Evolutionary conservation across 2,888 invertebrate species (phyloP).

Genomic region (Octonoba sinensis): DNA sequence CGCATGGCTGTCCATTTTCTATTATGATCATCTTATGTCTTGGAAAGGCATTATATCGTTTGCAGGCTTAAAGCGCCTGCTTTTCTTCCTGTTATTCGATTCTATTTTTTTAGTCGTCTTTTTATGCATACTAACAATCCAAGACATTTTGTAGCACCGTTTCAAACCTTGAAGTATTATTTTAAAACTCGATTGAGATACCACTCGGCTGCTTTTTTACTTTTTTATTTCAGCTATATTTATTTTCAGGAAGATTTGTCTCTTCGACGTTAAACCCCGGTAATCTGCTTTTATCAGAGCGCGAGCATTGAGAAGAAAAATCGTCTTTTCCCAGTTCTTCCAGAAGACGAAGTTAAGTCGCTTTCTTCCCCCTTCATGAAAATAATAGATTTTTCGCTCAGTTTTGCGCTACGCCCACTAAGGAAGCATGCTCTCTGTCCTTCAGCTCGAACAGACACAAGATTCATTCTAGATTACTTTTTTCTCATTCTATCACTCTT

Average conservation of each 20-base stretch:
- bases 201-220: not conserved
- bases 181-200: conserved; percentile 17
- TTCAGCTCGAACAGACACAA: not conserved
- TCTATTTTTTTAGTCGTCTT: too few species aligned
- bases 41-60: too few species aligned
- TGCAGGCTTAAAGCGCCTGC: too few species aligned
- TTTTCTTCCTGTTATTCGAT: too few species aligned
- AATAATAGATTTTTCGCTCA: conserved; percentile 21
- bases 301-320: conserved; percentile 22
- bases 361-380: conserved; percentile 8
- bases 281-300: conserved; percentile 40
- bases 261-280: conserved; percentile 17
- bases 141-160: too few species aligned
- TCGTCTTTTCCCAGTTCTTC: conserved; percentile 3
- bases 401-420: not conserved
- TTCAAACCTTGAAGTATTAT: conserved; percentile 1
- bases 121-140: too few species aligned
- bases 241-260: conserved; percentile 18
- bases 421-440: not conserved
- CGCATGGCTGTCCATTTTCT: too few species aligned
- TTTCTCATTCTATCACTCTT: not conserved
- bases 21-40: too few species aligned
- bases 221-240: conserved; percentile 21
- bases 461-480: not conserved
- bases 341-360: conserved; percentile 4